A percentile compares a stretch with the other conserved stretches of the same genome.
Conservation (phyloP, 2,888 invertebrate genomes). For the Steromphala cineraria region DNA sequence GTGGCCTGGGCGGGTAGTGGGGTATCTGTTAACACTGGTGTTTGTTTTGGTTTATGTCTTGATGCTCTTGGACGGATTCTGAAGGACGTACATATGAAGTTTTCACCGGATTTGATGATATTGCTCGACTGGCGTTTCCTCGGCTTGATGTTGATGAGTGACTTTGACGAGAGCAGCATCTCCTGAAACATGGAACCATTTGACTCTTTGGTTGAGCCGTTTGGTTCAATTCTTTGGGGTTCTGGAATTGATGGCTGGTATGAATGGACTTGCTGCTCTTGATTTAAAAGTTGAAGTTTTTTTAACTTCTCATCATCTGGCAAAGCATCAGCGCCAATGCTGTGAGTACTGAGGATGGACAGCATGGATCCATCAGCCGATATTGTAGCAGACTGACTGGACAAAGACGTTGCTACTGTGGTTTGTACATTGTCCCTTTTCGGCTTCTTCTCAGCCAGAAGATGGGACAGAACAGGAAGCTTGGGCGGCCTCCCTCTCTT, state of each 20-base stretch:
- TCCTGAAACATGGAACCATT: constrained; percentile 60
- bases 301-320: background rate
- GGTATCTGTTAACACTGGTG: background rate
- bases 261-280: background rate
- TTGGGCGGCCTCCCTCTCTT: constrained; percentile 63
- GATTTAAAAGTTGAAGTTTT: background rate
- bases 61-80: constrained; percentile 41
- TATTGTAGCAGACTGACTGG: background rate
- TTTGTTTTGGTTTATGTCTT: background rate
- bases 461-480: constrained; percentile 56
- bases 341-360: constrained; percentile 7
- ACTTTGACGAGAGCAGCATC: constrained; percentile 61
- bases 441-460: constrained; percentile 49
- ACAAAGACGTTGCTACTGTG: background rate
- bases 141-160: constrained; percentile 59
- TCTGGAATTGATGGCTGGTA: background rate
- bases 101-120: constrained; percentile 55
- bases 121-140: constrained; percentile 57
- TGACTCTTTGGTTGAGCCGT: background rate
- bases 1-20: background rate
- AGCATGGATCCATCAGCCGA: constrained; percentile 14
- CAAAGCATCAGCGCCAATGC: constrained; percentile 7
- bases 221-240: background rate
- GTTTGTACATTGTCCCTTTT: constrained; percentile 29
- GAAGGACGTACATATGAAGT: constrained; percentile 66